phyloP scores from a whole-genome alignment of 2,797 vertebrate species.

The Coluber constrictor region DNA sequence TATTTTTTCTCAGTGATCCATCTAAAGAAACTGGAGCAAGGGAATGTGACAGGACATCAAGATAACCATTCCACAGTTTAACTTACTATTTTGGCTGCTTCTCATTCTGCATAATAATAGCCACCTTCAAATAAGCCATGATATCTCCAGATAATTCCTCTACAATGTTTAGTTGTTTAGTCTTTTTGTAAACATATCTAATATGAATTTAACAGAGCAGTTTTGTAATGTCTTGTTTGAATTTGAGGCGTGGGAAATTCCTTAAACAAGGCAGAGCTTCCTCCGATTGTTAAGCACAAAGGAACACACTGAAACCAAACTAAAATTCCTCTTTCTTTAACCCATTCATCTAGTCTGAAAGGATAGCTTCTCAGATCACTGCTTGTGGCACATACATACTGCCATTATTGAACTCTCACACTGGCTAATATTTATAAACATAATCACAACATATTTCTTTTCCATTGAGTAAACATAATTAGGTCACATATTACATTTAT shows the following conservation, averaged over 20 bases:
- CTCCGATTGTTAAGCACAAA: constrained; percentile 70
- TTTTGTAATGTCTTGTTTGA: constrained; percentile 62
- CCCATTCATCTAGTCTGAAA: constrained; percentile 39
- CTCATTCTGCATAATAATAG: not conserved
- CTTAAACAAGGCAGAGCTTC: constrained; percentile 68
- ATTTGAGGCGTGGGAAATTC: constrained; percentile 74
- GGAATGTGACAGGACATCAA: too few relatives aligned
- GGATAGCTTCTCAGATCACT: not conserved
- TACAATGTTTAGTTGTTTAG: not conserved
- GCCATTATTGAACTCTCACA: too few relatives aligned
- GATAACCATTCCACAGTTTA: not conserved
- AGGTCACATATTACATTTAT: not conserved
- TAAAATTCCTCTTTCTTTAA: constrained; percentile 58
- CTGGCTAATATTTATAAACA: not conserved
- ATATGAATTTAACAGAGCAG: constrained; percentile 64
- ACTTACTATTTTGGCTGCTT: not conserved
- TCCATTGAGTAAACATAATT: not conserved
- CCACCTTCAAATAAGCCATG: not conserved
- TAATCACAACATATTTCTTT: not conserved
- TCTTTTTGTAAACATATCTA: constrained; percentile 61
- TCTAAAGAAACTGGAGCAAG: not conserved
- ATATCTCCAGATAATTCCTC: not conserved
- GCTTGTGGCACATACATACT: not conserved
- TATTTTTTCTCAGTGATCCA: not conserved
- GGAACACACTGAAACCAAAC: constrained; percentile 53